Evolutionary conservation across 2,797 vertebrate species (phyloP).

Genomic region (Rhinoraja longicauda): DNA sequence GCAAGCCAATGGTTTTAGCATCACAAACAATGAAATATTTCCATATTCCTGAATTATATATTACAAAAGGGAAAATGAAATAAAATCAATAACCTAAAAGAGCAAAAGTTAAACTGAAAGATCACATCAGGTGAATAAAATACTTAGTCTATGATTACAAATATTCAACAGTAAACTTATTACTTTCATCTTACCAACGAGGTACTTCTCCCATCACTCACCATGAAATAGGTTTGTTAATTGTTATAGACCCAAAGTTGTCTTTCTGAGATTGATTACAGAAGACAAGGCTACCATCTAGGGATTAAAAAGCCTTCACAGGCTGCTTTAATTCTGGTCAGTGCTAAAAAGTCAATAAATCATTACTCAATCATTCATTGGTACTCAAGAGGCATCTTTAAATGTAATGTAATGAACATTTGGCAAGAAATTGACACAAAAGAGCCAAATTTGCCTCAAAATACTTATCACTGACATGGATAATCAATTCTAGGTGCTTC

Average conservation of each 20-base stretch:
- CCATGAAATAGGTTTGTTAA: slow-evolving; percentile 55
- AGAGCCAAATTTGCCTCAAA: slow-evolving; percentile 15
- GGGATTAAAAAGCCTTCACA: slow-evolving; percentile 50
- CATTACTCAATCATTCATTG: slow-evolving; percentile 50
- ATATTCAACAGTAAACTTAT: background rate
- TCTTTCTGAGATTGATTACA: slow-evolving; percentile 51
- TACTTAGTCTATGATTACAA: background rate
- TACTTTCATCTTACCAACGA: slow-evolving; percentile 41
- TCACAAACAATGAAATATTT: background rate
- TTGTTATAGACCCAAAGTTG: slow-evolving; percentile 51
- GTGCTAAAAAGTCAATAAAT: slow-evolving; percentile 56
- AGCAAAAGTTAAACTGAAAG: background rate
- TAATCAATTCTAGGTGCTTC: background rate
- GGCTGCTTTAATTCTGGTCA: slow-evolving; percentile 54
- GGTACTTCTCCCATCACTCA: slow-evolving; percentile 47
- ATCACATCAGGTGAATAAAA: background rate
- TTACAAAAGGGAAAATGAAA: background rate
- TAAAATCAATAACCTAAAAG: background rate
- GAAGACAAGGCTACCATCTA: slow-evolving; percentile 48
- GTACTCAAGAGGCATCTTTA: slow-evolving; percentile 49
- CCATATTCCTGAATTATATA: background rate
- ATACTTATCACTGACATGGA: background rate
- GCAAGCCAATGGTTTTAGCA: background rate
- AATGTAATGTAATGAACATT: slow-evolving; percentile 45
- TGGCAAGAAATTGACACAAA: slow-evolving; percentile 46